Evolutionary conservation across 2,888 invertebrate genomes (phyloP).

Genomic region (Neoascia interrupta): DNA sequence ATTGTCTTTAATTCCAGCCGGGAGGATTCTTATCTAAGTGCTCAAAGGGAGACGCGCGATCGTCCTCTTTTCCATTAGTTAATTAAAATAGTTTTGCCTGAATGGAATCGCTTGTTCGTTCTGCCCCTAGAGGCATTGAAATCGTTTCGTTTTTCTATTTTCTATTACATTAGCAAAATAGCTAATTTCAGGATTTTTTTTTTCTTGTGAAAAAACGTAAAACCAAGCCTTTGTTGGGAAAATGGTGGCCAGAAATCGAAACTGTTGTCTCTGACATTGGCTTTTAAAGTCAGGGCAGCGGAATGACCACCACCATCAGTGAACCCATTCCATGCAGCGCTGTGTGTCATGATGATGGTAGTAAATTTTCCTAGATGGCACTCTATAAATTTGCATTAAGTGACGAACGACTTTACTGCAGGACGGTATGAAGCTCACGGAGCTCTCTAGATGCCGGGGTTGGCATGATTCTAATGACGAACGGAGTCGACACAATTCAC

Average conservation of each 20-base stretch:
- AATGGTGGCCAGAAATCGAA: slow-evolving; percentile 51
- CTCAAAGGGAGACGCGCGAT: too few relatives aligned
- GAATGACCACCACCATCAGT: not conserved
- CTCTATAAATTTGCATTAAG: slow-evolving; percentile 66
- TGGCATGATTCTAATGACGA: slow-evolving; percentile 16
- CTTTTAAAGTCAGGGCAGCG: slow-evolving; percentile 33
- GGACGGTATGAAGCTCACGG: slow-evolving; percentile 25
- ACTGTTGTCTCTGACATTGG: slow-evolving; percentile 56
- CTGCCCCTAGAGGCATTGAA: not conserved
- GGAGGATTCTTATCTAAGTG: too few relatives aligned
- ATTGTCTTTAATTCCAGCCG: too few relatives aligned
- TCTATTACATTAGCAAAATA: slow-evolving; percentile 39
- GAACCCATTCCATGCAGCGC: not conserved
- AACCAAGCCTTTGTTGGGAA: slow-evolving; percentile 4
- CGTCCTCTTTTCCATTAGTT: slow-evolving; percentile 36
- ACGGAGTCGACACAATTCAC: slow-evolving; percentile 52
- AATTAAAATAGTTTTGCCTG: slow-evolving; percentile 46
- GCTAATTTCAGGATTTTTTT: not conserved
- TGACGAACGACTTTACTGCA: slow-evolving; percentile 58
- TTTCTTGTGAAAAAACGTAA: not conserved
- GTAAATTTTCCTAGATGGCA: slow-evolving; percentile 52
- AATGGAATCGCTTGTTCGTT: slow-evolving; percentile 22
- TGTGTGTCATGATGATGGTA: slow-evolving; percentile 20
- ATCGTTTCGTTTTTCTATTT: slow-evolving; percentile 20
- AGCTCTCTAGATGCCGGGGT: slow-evolving; percentile 1